phyloP scores from a whole-genome alignment of 2,888 invertebrate genomes.

The Diploptera punctata region DNA sequence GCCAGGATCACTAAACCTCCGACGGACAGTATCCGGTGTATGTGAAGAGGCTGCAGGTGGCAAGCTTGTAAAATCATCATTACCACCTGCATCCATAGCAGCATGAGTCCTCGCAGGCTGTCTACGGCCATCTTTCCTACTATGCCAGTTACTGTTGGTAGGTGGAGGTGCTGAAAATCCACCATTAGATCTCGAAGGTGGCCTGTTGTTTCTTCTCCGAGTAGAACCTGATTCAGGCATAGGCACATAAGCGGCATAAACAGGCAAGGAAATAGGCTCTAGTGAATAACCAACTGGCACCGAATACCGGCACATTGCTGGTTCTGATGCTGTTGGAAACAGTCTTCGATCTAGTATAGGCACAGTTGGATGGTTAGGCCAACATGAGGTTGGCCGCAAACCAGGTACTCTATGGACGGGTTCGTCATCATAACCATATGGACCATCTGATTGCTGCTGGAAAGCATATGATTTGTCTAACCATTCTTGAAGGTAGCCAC shows the following conservation, averaged over 20 bases:
- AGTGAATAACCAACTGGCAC: conserved; percentile 58
- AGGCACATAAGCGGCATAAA: conserved; percentile 64
- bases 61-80: conserved; percentile 66
- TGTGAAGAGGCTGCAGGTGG: conserved; percentile 66
- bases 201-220: not conserved
- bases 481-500: conserved; percentile 61
- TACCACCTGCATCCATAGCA: not conserved
- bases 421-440: conserved; percentile 20
- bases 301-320: conserved; percentile 56
- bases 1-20: conserved; percentile 74
- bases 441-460: conserved; percentile 55
- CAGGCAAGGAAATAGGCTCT: conserved; percentile 70
- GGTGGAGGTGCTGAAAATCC: not conserved
- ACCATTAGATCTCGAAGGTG: not conserved
- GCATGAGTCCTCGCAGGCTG: not conserved
- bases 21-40: conserved; percentile 59
- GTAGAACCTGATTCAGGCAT: not conserved
- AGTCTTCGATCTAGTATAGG: conserved; percentile 53
- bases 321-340: conserved; percentile 58
- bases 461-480: conserved; percentile 55
- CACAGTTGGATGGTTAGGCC: conserved; percentile 24
- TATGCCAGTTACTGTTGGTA: not conserved
- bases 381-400: conserved; percentile 21
- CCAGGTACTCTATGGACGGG: not conserved
- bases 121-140: not conserved